Evolutionary conservation across 2,888 invertebrate species (phyloP), one percentile per base, ranked within the genome.

Genomic region (Protodeltote pygarga): DNA sequence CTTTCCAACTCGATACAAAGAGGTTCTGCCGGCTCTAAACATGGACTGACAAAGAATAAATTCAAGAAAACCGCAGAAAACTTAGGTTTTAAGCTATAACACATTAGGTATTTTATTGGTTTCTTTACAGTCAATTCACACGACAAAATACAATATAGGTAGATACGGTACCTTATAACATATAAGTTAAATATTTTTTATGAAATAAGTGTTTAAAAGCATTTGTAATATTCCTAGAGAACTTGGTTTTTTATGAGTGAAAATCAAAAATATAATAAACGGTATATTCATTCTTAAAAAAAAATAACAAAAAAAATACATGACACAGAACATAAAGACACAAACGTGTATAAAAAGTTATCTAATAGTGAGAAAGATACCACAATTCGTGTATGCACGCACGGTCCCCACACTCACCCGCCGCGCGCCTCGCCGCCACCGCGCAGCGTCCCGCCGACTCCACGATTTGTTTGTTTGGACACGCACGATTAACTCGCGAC

Each of bases 1-100:
- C 68, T 65, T 61, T 61, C 46, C 61, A 72, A 79, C 71, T 75
- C 72, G 52, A 52, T 68, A 69, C 69, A 70, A 65, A 65, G 67
- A 66, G 66, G 62, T 65, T 47, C 58, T 57, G 63, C 57, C 37
- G 41, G 31, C 35, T 32, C 63, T 57, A 58, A 61, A 61, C 58
- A 60, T 51, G 50, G 57, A 58, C 50, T 45, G 38, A 53, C 58
- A 55, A 59, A 54, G 50, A 48, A 65, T 62, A 57, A 46, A 60
- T 35, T 52, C 27, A 32, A 35, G 29, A 39, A 45, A 51, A 50
- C 45, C 55, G 45, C 52, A 41, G 24, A 20, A 44, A 54, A 57
- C 45, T 66, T 51, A 49, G 25, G 28, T 48, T 52, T 57, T 38
- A 42, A 46, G 24, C 31, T 46, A 46, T 39, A 37, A 64, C 44